Conservation (phyloP, 2,888 invertebrate species). For the Oasisia sp. region DNA sequence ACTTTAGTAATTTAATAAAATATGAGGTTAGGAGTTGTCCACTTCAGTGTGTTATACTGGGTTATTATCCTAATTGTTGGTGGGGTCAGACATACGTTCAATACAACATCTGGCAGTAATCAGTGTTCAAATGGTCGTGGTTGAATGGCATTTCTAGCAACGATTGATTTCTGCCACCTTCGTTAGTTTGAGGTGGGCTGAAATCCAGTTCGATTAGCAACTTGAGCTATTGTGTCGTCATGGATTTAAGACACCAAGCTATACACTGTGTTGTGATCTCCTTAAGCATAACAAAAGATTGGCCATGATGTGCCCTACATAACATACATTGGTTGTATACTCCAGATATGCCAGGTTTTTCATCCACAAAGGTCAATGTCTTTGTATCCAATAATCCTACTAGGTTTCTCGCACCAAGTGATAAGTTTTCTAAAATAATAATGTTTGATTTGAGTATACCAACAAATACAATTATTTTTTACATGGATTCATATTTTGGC, state of each 20-base stretch:
- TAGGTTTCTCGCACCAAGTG: neutral
- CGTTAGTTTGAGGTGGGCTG: neutral
- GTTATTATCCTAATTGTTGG: neutral
- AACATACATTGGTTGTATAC: neutral
- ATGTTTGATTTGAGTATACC: constrained; percentile 17
- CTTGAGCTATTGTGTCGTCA: neutral
- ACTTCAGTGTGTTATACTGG: neutral
- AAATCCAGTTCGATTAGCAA: neutral
- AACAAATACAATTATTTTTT: neutral
- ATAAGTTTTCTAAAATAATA: neutral
- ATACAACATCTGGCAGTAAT: neutral
- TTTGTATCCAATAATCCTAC: neutral
- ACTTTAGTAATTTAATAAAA: neutral
- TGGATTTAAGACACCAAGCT: neutral
- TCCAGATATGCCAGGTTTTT: neutral
- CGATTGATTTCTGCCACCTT: neutral
- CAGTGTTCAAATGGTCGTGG: too few relatives aligned
- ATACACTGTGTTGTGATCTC: neutral
- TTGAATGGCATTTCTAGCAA: neutral
- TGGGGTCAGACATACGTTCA: neutral
- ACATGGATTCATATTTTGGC: too few relatives aligned
- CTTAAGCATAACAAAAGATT: neutral
- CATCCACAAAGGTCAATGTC: neutral
- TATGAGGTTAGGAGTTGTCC: neutral
- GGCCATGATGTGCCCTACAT: neutral